Conservation (phyloP, 2,797 vertebrate species). For the Cynodonichthys magdalenae region DNA sequence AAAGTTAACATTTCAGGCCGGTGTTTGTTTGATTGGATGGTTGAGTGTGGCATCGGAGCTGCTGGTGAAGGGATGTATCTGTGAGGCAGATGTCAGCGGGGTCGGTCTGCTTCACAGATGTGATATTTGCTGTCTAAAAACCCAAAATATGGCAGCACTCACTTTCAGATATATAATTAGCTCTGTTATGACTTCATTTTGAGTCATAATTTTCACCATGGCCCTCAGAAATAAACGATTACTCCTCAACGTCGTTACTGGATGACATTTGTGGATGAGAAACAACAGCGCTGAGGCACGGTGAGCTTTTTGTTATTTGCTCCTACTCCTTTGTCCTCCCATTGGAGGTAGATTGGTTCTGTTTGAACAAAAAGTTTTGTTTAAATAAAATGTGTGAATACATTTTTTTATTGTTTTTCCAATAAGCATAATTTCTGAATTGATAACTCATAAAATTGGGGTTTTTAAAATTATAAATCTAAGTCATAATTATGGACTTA, state of each 20-base stretch:
- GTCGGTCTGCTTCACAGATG: slow-evolving; percentile 67
- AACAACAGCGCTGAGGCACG: slow-evolving; percentile 25
- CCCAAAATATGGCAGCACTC: slow-evolving; percentile 61
- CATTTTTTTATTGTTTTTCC: no score
- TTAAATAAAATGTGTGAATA: neutral
- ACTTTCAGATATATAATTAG: slow-evolving; percentile 65
- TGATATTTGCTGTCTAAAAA: slow-evolving; percentile 43
- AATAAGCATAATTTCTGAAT: neutral
- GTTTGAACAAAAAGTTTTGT: neutral
- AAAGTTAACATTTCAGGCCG: slow-evolving; percentile 48
- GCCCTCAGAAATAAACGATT: slow-evolving; percentile 33
- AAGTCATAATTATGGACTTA: no score
- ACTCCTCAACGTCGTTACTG: slow-evolving; percentile 21
- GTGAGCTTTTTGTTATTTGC: slow-evolving; percentile 23
- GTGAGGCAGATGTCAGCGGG: slow-evolving; percentile 67
- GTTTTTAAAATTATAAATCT: neutral
- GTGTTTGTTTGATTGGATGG: slow-evolving; percentile 60
- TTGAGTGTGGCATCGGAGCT: slow-evolving; percentile 48
- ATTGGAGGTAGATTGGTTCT: slow-evolving; percentile 8
- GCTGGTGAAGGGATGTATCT: slow-evolving; percentile 55
- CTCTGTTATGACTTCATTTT: slow-evolving; percentile 67
- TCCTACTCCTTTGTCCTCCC: slow-evolving; percentile 13
- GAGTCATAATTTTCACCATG: slow-evolving; percentile 53
- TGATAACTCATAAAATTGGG: neutral
- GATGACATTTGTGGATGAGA: slow-evolving; percentile 37